Base-by-base conservation (phyloP, 2,797 vertebrate species). In the Phataginus tricuspis region DNA sequence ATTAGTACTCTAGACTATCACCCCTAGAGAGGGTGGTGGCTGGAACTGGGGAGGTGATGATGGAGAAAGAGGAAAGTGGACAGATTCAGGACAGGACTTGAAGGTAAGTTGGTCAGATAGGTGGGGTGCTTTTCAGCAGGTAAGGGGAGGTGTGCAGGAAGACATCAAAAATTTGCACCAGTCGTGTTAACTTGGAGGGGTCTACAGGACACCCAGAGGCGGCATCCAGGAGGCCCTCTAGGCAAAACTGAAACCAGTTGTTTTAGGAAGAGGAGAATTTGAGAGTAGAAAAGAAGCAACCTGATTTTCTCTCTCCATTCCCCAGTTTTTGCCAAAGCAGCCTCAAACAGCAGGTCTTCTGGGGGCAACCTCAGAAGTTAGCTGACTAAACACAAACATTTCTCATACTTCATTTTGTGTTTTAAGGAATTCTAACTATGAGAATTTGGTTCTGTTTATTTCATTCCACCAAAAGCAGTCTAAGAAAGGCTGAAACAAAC, bases 241-340 rank as follows among this genome's bases (percentile, higher is more conserved):
- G 31, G 74, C 39, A 61, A 37, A 94, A 94, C 79, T 7, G 84
- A 49, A 86, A 90, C 23, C 95, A 96, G 59, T 15, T 78, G 61
- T 95, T 59, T 66, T 69, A 71, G 93, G 25, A 66, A 79, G 49
- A 96, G 57, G 57, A 7, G 90, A 92, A 49, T 71, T 86, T 87
- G 86, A 14, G 25, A 86, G n/a, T 3, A 96, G 78, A 86, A 69
- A 88, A 96, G 89, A 93, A 57, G 8, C 90, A 14, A 49, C 4
- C 51, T 74, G 57, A 45, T 27, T 90, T 77, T 96, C 45, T 89
- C 95, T 79, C 74, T 51, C 45, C 14, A 37, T 0, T 51, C 49
- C 71, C 86, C 19, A 55, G 39, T 93, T 93, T 74, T 37, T 59
- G 71, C 39, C 61, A 96, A 90, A 90, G 27, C 19, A 97, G 92